Percentiles rank a stretch among this genome's conserved stretches.
phyloP scores from a whole-genome alignment of 2,113 vertebrate species.

The Scartelaos histophorus region DNA sequence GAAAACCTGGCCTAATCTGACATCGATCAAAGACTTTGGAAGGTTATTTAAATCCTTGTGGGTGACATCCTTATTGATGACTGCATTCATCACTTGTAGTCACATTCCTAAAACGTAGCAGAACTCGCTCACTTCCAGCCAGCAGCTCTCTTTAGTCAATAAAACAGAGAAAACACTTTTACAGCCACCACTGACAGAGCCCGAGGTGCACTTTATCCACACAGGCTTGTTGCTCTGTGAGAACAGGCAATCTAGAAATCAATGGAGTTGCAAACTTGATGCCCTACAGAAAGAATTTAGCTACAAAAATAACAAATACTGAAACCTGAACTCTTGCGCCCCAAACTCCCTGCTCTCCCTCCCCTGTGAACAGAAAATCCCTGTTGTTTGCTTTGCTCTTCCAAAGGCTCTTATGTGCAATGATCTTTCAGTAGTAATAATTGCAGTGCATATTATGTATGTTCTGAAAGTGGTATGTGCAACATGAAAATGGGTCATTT shows the following conservation, averaged over 20 bases:
- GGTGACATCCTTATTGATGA: conserved; percentile 23
- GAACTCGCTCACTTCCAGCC: conserved; percentile 17
- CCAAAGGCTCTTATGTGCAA: conserved; percentile 28
- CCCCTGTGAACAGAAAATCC: conserved; percentile 49
- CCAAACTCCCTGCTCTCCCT: conserved; percentile 18
- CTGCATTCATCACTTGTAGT: conserved; percentile 36
- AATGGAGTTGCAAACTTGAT: conserved; percentile 46
- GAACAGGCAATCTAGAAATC: conserved; percentile 53
- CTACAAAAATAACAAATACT: conserved; percentile 50
- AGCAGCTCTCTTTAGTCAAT: conserved; percentile 37
- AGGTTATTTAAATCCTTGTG: conserved; percentile 29
- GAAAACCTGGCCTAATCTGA: conserved; percentile 63
- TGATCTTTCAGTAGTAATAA: conserved; percentile 16
- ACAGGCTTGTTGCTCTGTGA: conserved; percentile 35
- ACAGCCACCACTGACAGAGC: conserved; percentile 34
- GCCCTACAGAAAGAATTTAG: conserved; percentile 46
- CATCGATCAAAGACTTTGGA: conserved; percentile 13
- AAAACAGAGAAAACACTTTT: conserved; percentile 42
- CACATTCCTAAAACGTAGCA: conserved; percentile 29
- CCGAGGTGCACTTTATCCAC: conserved; percentile 37
- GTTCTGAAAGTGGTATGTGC: conserved; percentile 26
- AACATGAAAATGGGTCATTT: conserved; percentile 30
- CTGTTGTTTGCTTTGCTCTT: conserved; percentile 56
- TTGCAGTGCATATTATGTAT: not conserved
- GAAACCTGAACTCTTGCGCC: conserved; percentile 23